These are phyloP conservation scores for Aldabrachelys gigantea DNA, from an alignment of 2,113 vertebrate genomes.

Conservation along the genomic window DNA sequence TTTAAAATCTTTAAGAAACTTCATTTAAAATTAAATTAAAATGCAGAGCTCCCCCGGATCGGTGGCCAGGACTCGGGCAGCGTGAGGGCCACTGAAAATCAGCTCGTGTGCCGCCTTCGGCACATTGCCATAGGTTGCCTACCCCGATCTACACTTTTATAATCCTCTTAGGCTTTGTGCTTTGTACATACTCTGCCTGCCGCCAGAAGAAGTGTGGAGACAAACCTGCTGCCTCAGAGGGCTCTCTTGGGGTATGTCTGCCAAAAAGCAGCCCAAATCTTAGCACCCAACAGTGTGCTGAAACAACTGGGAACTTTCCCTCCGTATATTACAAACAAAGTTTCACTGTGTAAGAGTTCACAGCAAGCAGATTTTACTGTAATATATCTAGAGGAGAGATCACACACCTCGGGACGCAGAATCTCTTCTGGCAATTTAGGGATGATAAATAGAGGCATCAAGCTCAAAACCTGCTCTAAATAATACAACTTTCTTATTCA, in stretches of 20 bases:
- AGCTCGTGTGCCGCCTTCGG: too few species aligned
- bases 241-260: neutral
- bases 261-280: neutral
- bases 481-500: neutral
- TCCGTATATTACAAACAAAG: neutral
- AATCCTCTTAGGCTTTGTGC: neutral
- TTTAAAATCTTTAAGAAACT: too few species aligned
- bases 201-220: neutral
- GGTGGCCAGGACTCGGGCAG: too few species aligned
- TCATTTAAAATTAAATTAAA: too few species aligned
- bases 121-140: too few species aligned
- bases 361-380: neutral
- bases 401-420: neutral
- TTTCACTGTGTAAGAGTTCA: neutral
- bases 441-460: constrained; percentile 48
- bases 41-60: too few species aligned
- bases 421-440: constrained; percentile 19
- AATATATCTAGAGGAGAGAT: neutral
- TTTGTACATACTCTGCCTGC: neutral
- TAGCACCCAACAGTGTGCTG: neutral
- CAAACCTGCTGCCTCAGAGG: too few species aligned
- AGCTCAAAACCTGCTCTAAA: constrained; percentile 35
- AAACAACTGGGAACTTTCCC: neutral
- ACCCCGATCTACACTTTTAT: neutral
- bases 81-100: too few species aligned